phyloP scores from a whole-genome alignment of 1,140 invertebrate genomes.

The Cydia amplana region DNA sequence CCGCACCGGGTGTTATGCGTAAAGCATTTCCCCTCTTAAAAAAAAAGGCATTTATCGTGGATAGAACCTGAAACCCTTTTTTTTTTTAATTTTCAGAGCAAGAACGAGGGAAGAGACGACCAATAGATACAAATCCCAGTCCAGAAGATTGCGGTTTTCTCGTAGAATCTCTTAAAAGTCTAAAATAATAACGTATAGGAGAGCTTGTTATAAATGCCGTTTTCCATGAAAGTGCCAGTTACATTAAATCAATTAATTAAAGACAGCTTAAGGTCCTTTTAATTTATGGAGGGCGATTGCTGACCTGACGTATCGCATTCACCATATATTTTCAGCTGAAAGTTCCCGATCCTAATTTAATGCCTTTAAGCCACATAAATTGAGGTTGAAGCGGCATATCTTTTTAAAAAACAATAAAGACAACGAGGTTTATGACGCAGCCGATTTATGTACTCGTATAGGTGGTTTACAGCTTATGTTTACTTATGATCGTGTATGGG shows the following conservation, averaged over 20 bases:
- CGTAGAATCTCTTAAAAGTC: too few species aligned
- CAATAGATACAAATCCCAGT: too few species aligned
- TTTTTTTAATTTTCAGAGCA: too few species aligned
- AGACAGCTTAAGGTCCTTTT: not conserved
- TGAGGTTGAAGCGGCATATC: conserved; percentile 13
- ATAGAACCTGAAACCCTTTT: too few species aligned
- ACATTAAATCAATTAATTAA: conserved; percentile 5
- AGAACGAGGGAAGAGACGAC: too few species aligned
- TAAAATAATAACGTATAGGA: too few species aligned
- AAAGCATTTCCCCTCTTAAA: too few species aligned
- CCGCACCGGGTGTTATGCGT: too few species aligned
- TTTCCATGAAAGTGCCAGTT: too few species aligned
- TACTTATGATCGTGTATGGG: conserved; percentile 26
- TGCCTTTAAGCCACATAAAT: conserved; percentile 15
- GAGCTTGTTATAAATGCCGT: too few species aligned
- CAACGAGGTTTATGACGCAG: conserved; percentile 13
- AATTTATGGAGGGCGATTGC: not conserved
- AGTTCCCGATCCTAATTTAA: not conserved
- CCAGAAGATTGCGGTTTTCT: too few species aligned
- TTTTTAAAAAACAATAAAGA: conserved; percentile 32
- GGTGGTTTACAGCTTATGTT: conserved; percentile 5
- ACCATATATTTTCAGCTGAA: not conserved
- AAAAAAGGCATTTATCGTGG: too few species aligned
- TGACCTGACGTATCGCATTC: not conserved
- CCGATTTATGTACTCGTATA: conserved; percentile 15